phyloP scores from a whole-genome alignment of 2,888 invertebrate genomes.

The Eupithecia exiguata region DNA sequence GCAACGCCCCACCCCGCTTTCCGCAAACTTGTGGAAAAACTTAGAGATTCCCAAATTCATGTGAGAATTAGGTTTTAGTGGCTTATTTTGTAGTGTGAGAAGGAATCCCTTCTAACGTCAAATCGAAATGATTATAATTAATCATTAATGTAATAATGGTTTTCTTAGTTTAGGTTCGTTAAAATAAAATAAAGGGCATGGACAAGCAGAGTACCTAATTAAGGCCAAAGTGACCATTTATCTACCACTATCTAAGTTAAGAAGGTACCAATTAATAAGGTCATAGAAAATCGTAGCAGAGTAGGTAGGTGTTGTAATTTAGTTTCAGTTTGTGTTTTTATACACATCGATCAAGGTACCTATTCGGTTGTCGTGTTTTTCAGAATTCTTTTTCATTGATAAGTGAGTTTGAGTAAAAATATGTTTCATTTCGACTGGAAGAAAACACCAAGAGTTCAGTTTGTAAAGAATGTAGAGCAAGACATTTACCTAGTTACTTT shows the following conservation, averaged over 20 bases:
- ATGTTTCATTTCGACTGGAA: not conserved
- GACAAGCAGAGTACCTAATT: no score
- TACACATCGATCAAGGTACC: not conserved
- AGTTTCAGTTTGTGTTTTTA: not conserved
- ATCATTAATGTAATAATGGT: no score
- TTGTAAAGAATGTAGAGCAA: not conserved
- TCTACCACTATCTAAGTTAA: no score
- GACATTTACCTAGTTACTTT: not conserved
- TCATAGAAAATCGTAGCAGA: not conserved
- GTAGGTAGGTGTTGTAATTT: not conserved
- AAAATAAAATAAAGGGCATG: no score
- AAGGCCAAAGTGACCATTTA: no score
- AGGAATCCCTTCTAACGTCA: not conserved
- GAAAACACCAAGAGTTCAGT: not conserved
- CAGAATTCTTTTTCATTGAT: not conserved
- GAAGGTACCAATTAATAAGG: no score
- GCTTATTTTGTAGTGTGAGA: not conserved
- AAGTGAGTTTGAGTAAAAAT: not conserved
- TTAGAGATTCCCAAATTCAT: constrained; percentile 30
- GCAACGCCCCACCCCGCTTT: constrained; percentile 32
- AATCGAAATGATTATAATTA: not conserved
- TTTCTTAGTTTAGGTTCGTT: no score
- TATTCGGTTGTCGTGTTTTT: not conserved
- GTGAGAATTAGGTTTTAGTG: constrained; percentile 9
- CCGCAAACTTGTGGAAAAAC: constrained; percentile 34